These are phyloP conservation scores for Anoplophora glabripennis DNA, from an alignment of 1,140 invertebrate genomes.

Conservation along the genomic window DNA sequence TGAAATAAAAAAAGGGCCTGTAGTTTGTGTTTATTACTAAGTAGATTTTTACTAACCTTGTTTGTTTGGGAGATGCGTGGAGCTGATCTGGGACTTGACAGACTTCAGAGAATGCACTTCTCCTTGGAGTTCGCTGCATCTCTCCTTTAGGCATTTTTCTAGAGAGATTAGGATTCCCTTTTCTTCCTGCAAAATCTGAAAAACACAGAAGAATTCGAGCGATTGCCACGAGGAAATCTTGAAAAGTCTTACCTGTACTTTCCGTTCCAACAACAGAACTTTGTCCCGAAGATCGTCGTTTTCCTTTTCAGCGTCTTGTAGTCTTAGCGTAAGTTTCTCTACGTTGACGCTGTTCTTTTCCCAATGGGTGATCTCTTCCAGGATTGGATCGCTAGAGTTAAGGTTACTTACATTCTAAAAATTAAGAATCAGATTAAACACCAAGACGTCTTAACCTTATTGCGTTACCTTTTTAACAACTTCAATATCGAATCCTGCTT, in stretches of 20 bases:
- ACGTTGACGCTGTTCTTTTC: constrained; percentile 71
- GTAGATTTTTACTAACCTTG: constrained; percentile 20
- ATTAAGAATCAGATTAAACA: constrained; percentile 10
- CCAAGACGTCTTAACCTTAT: background rate
- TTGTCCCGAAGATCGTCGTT: constrained; percentile 60
- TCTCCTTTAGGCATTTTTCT: constrained; percentile 73
- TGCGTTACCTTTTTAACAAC: constrained; percentile 65
- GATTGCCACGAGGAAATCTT: background rate
- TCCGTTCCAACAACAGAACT: constrained; percentile 64
- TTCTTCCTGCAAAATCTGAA: constrained; percentile 74
- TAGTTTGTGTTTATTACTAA: background rate
- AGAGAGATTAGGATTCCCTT: constrained; percentile 71
- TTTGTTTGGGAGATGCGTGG: constrained; percentile 23
- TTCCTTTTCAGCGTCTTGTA: constrained; percentile 58
- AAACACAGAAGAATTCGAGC: constrained; percentile 12
- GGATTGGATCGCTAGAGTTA: constrained; percentile 55
- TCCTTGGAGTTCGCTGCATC: constrained; percentile 65
- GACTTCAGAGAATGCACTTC: constrained; percentile 51
- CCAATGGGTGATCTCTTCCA: constrained; percentile 67
- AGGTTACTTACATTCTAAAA: constrained; percentile 54
- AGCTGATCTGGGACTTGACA: constrained; percentile 24
- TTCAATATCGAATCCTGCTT: constrained; percentile 75
- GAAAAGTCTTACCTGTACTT: constrained; percentile 59
- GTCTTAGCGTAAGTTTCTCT: constrained; percentile 56
- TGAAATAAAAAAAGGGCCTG: constrained; percentile 20